These are phyloP conservation scores for Drosophila auraria DNA, from an alignment of 1,140 invertebrate genomes.

Conservation along the genomic window DNA sequence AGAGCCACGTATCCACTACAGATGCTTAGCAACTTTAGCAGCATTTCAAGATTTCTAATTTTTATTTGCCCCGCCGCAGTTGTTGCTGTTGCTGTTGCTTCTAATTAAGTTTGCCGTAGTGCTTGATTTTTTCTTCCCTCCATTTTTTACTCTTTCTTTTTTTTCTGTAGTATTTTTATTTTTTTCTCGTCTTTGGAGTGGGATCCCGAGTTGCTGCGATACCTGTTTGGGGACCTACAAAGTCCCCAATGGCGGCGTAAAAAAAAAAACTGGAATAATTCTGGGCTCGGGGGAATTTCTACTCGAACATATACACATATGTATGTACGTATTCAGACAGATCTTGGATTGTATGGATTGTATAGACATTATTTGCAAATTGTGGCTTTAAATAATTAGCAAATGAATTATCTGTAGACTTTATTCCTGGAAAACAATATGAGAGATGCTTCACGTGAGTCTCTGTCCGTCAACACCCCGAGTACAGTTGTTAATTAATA, in stretches of 20 bases:
- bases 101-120: constrained; percentile 68
- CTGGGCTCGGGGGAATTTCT: constrained; percentile 58
- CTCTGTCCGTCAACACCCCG: constrained; percentile 13
- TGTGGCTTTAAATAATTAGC: constrained; percentile 71
- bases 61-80: constrained; percentile 57
- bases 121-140: constrained; percentile 30
- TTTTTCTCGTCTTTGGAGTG: constrained; percentile 29
- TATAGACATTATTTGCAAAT: constrained; percentile 59
- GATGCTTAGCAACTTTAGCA: constrained; percentile 59
- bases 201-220: constrained; percentile 34
- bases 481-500: constrained; percentile 56
- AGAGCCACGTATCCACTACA: constrained; percentile 51
- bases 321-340: background rate
- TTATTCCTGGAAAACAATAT: constrained; percentile 60
- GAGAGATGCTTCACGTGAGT: constrained; percentile 42
- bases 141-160: constrained; percentile 22
- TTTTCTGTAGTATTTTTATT: constrained; percentile 24
- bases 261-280: constrained; percentile 38
- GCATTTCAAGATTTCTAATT: constrained; percentile 73
- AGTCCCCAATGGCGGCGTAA: constrained; percentile 7
- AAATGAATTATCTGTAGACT: constrained; percentile 53
- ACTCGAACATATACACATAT: constrained; percentile 20
- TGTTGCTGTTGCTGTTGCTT: constrained; percentile 60
- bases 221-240: constrained; percentile 55
- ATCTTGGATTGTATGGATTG: constrained; percentile 16